These are phyloP conservation scores for Pionites leucogaster DNA, from an alignment of 2,113 vertebrate genomes.

Conservation along the genomic window DNA sequence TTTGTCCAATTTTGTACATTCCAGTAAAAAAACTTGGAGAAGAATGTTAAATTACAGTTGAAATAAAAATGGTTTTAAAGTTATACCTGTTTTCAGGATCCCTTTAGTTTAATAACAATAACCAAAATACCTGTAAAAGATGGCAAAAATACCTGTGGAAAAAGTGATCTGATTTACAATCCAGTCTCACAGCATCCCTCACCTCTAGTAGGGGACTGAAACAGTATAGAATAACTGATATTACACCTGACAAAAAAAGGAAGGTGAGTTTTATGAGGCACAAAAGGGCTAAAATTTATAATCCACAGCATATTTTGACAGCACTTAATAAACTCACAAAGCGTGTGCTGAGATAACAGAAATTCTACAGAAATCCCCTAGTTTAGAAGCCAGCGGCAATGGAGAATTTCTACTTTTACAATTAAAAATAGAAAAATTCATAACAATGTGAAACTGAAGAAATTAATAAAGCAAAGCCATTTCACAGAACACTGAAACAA, in stretches of 20 bases:
- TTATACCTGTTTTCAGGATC: neutral
- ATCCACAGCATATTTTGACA: neutral
- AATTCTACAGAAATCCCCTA: neutral
- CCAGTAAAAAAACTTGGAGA: neutral
- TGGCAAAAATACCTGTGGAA: neutral
- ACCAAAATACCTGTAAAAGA: neutral
- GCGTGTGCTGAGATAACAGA: neutral
- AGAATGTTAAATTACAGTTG: neutral
- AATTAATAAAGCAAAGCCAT: neutral
- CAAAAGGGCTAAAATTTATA: neutral
- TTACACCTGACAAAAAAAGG: neutral
- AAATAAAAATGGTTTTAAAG: neutral
- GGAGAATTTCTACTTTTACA: neutral
- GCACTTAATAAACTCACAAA: neutral
- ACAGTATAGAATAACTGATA: neutral
- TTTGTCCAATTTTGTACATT: neutral
- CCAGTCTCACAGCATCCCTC: neutral
- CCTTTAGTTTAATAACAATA: neutral
- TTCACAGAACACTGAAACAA: neutral
- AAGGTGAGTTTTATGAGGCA: neutral
- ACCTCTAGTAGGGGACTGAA: neutral
- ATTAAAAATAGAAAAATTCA: neutral
- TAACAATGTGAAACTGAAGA: neutral
- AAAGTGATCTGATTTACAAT: neutral
- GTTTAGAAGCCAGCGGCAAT: neutral